Evolutionary conservation across 2,113 vertebrate species (phyloP), one percentile per base, ranked within the genome.

Genomic region (Sitta europaea): DNA sequence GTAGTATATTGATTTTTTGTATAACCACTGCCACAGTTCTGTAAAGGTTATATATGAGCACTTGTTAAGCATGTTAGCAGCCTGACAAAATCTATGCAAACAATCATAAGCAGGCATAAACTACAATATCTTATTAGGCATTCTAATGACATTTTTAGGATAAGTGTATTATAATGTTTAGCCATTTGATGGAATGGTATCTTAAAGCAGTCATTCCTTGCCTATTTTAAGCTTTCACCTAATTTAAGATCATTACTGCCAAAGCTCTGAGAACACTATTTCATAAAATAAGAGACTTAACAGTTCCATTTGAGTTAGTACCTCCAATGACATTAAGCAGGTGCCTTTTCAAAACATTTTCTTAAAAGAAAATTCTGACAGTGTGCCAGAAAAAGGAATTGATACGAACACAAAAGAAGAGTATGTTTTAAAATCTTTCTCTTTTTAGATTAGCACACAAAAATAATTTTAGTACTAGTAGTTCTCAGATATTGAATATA

Each of bases 81-180:
- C 33, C 63, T 70, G 40, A n/a, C 55, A 66, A 90, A 94, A 96
- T 90, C 92, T 61, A 70, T 94, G 86, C 45, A 72, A 96, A 76
- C n/a, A 76, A 42, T 90, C 67, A 77, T 73, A 95, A 73, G 23
- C 33, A 80, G 10, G 47, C 38, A 83, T 86, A 76, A 92, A 79
- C 59, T 74, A 70, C 47, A 88, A 50, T 53, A 88, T 62, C 75
- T 92, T 80, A 38, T 68, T 76, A 85, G 61, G 42, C 33, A 71
- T 53, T 67, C 43, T 53, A 94, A 85, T 31, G 87, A 78, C 48
- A 75, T 54, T 87, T 95, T 94, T 40, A 94, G 62, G 38, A 78
- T 67, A 92, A 77, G 77, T 62, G 22, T 71, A 91, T 87, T 80
- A 53, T 22, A 55, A 23, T 61, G 23, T 38, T 92, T 35, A 95